phyloP scores from a whole-genome alignment of 2,888 invertebrate genomes.

The Polyommatus iphigenia region DNA sequence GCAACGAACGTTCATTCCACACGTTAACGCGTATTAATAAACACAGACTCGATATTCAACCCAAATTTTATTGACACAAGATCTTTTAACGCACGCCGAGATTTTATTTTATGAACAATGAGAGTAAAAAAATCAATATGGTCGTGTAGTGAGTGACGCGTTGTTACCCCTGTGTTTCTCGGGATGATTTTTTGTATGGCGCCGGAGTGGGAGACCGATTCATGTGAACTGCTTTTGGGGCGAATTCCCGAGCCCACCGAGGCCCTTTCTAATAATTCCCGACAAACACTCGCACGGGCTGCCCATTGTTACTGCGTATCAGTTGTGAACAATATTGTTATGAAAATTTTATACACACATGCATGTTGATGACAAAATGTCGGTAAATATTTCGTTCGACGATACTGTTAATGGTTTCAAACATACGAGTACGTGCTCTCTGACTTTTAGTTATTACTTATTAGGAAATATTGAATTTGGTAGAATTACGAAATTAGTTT shows the following conservation, averaged over 20 bases:
- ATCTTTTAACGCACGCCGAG: slow-evolving; percentile 64
- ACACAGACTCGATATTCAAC: slow-evolving; percentile 73
- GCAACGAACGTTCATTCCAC: slow-evolving; percentile 77
- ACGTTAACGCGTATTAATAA: slow-evolving; percentile 79
- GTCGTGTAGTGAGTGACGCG: slow-evolving; percentile 70
- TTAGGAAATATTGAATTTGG: neutral
- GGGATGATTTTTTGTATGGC: slow-evolving; percentile 77
- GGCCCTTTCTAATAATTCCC: slow-evolving; percentile 78
- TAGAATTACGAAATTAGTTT: neutral
- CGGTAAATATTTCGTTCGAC: slow-evolving; percentile 38
- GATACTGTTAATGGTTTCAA: slow-evolving; percentile 9
- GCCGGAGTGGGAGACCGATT: slow-evolving; percentile 76
- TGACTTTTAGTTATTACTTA: neutral
- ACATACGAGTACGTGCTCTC: neutral
- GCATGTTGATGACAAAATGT: slow-evolving; percentile 25
- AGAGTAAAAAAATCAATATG: slow-evolving; percentile 77
- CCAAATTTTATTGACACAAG: slow-evolving; percentile 69
- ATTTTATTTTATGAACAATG: slow-evolving; percentile 77
- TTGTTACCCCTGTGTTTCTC: slow-evolving; percentile 80
- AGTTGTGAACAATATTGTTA: slow-evolving; percentile 62
- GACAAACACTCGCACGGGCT: slow-evolving; percentile 78
- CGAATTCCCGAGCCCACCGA: slow-evolving; percentile 79
- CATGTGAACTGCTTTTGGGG: slow-evolving; percentile 81
- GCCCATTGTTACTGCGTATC: slow-evolving; percentile 69
- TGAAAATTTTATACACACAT: slow-evolving; percentile 41